Evolutionary conservation across 1,140 invertebrate genomes (phyloP).

Genomic region (Zelostemma sp.): DNA sequence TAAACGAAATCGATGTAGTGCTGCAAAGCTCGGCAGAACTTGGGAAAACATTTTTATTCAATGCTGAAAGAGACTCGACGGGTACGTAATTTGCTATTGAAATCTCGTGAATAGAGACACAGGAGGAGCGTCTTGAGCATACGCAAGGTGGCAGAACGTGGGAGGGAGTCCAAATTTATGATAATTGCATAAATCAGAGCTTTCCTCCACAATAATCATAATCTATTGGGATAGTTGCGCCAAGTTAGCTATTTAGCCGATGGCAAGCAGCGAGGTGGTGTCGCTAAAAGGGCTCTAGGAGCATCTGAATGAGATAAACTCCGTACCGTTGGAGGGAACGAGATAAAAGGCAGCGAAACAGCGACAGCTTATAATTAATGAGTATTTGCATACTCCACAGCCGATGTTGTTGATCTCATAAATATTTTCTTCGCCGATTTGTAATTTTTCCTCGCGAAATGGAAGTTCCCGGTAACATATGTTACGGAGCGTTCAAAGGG

Average conservation of each 20-base stretch:
- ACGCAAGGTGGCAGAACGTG: constrained; percentile 60
- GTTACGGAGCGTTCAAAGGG: neutral
- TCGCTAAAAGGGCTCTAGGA: constrained; percentile 50
- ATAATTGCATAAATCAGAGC: constrained; percentile 71
- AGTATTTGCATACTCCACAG: constrained; percentile 25
- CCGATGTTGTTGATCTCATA: constrained; percentile 24
- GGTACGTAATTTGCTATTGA: constrained; percentile 67
- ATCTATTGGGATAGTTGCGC: constrained; percentile 70
- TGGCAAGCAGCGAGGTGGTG: constrained; percentile 57
- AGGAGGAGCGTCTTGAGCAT: constrained; percentile 63
- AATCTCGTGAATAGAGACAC: constrained; percentile 63
- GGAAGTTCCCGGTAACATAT: neutral
- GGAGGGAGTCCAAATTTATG: constrained; percentile 65
- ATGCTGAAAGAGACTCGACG: constrained; percentile 45
- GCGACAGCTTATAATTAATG: constrained; percentile 44
- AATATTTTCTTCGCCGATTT: constrained; percentile 35
- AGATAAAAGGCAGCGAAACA: constrained; percentile 32
- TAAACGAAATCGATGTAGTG: constrained; percentile 1
- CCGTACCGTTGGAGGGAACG: constrained; percentile 52
- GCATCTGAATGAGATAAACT: constrained; percentile 64
- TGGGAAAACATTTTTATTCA: constrained; percentile 41
- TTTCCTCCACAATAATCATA: constrained; percentile 71
- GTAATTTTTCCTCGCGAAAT: no score
- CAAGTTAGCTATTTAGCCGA: constrained; percentile 70
- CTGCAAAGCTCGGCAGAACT: constrained; percentile 40